Evolutionary conservation across 2,797 vertebrate species (phyloP), one percentile per base, ranked within the genome.

Genomic region (Merluccius polli): DNA sequence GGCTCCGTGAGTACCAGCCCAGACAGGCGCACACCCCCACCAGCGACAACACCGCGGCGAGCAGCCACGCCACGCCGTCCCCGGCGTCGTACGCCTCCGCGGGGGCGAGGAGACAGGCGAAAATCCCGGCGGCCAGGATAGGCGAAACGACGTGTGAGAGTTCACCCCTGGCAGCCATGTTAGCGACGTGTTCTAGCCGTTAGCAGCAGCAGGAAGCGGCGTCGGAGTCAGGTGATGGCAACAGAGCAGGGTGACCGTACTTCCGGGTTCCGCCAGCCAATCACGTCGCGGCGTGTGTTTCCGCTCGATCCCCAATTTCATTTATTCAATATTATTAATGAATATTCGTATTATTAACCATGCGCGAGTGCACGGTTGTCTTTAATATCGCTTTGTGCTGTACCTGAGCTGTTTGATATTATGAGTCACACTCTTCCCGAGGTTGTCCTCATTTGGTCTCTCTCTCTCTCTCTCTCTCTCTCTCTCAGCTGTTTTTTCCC

Each of bases 21-120:
- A 99, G 90, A 77, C 94, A 96, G 79, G 93, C 96, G 79, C 97
- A 99, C 72, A 97, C 89, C 1, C 96, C 96, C 1, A 97, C 77
- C 18, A 94, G 75, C 9, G 94, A 90, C 74, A 98, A 68, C 69
- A 93, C 67, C 3, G 95, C 87, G 38, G 93, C 93, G n/a, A 97
- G 76, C 10, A 99, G 86, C 73, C 98, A 90, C 12, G 96, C 96
- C 0, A 96, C 72, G 0, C 93, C 94, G 81, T 99, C 96, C 30
- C 97, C 97, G 0, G 93, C 86, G 0, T 98, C 97, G 82, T 96
- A 90, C 29, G 96, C 97, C 89, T 96, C 93, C 24, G 78, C 96
- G 2, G 75, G 89, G 9, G 92, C 93, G 71, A 96, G 13, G 35
- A 92, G 59, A 7, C 90, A 81, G 63, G 95, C 81, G 38, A 97